Evolutionary conservation across 1,140 invertebrate genomes (phyloP).

Genomic region (Polypedilum pembai): DNA sequence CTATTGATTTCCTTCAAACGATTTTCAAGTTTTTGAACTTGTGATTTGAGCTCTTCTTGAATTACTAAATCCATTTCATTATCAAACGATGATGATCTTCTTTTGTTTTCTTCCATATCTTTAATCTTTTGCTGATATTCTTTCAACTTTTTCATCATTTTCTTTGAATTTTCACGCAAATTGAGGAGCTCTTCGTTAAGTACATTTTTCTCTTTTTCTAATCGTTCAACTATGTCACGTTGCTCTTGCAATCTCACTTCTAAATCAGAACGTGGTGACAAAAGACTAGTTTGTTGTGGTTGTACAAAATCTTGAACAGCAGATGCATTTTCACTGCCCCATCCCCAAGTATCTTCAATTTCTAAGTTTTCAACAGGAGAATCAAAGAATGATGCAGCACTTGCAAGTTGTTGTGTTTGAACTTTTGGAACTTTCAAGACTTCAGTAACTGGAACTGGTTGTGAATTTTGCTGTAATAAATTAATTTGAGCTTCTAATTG

Average conservation of each 20-base stretch:
- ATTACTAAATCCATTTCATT: constrained; percentile 64
- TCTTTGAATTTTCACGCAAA: constrained; percentile 56
- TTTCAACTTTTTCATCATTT: constrained; percentile 66
- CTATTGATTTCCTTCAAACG: constrained; percentile 51
- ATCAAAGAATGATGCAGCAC: background rate
- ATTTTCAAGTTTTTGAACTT: constrained; percentile 57
- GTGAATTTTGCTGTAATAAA: no score
- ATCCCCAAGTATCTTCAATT: constrained; percentile 50
- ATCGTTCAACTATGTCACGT: constrained; percentile 45
- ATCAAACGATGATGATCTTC: constrained; percentile 47
- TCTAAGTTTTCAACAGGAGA: constrained; percentile 1
- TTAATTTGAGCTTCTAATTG: background rate
- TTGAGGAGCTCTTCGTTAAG: constrained; percentile 51
- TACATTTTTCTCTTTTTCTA: constrained; percentile 46
- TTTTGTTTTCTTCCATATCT: constrained; percentile 46
- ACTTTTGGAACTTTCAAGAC: background rate
- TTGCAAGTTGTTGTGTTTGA: background rate
- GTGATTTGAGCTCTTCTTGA: constrained; percentile 63
- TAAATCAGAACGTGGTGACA: constrained; percentile 27
- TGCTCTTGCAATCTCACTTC: constrained; percentile 43
- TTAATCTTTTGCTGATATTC: constrained; percentile 61
- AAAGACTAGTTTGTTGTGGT: constrained; percentile 34
- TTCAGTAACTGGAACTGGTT: background rate
- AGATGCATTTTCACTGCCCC: constrained; percentile 48
- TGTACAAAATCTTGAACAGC: constrained; percentile 39